Evolutionary conservation across 2,797 vertebrate species (phyloP), one percentile per base, ranked within the genome.

Genomic region (Sciurus carolinensis): DNA sequence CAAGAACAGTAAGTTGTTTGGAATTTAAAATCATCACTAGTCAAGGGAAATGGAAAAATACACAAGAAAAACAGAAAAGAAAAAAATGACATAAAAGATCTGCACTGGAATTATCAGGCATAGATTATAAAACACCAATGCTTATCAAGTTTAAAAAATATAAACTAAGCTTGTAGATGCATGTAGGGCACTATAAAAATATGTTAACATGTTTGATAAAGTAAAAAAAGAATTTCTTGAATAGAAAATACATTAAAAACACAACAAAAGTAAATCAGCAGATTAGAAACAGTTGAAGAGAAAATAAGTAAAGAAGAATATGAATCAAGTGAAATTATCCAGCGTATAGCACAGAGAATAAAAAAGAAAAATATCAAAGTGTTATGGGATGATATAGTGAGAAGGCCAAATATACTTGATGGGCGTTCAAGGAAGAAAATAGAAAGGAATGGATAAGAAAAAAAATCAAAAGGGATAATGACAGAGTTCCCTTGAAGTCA

Each of bases 241-340:
- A 73, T 26, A 77, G 87, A 93, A 83, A 86, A 54, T 44, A 90
- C 91, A 67, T 59, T 57, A n/a, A 72, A 88, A 87, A 79, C 7
- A 72, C 3, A 71, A 12, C 57, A 79, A 39, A 66, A 72, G 2
- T 57, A 17, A 5, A 73, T 47, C 13, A 44, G 10, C 42, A 87
- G 30, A 72, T 83, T 73, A 93, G 44, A 88, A 84, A 88, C 6
- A 87, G 39, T 3, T 44, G 30, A 85, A 86, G 80, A 92, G n/a
- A 91, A 83, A 91, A 73, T 64, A 75, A 67, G 17, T n/a, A 91
- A 91, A 64, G 84, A 36, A 73, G 20, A 95, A 69, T 79, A 71
- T 66, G 24, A 10, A 15, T 76, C 8, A 75, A 33, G 75, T 81
- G 57, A 91, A 84, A 91, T 85, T 66, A 82, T 54, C 20, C 57